These are phyloP conservation scores for Ceyx margarethae DNA, from an alignment of 2,113 vertebrate species.

Conservation along the genomic window DNA sequence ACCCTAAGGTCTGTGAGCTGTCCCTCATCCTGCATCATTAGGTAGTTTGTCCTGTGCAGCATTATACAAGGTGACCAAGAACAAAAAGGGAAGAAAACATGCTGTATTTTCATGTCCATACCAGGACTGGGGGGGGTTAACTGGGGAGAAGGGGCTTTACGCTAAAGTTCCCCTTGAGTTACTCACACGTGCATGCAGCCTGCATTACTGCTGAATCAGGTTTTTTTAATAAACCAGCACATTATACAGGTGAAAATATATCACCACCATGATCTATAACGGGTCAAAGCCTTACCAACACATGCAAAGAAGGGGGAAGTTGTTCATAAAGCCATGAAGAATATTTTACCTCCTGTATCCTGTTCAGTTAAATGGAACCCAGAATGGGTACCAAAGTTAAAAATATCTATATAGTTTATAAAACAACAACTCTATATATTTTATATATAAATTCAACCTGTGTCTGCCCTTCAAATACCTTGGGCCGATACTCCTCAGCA, in stretches of 20 bases:
- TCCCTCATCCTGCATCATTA: background rate
- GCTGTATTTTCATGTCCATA: background rate
- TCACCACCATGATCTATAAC: background rate
- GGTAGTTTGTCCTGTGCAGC: background rate
- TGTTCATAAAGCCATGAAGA: constrained; percentile 27
- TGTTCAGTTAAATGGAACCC: constrained; percentile 43
- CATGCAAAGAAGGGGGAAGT: constrained; percentile 65
- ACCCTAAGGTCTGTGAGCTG: background rate
- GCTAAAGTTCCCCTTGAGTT: constrained; percentile 52
- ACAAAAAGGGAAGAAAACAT: background rate
- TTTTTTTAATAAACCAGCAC: background rate
- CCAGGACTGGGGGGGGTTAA: background rate
- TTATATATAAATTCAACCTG: background rate
- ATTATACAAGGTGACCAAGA: background rate
- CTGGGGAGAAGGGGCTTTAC: constrained; percentile 46
- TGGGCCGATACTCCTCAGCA: background rate
- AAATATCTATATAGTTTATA: background rate
- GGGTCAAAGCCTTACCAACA: background rate
- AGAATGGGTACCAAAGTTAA: background rate
- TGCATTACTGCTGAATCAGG: constrained; percentile 65
- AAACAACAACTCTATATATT: background rate
- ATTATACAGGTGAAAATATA: constrained; percentile 36
- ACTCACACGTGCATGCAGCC: constrained; percentile 20
- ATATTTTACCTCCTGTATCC: constrained; percentile 20
- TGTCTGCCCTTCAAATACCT: background rate